Evolutionary conservation across 2,113 vertebrate genomes (phyloP).

Genomic region (Zeus faber): DNA sequence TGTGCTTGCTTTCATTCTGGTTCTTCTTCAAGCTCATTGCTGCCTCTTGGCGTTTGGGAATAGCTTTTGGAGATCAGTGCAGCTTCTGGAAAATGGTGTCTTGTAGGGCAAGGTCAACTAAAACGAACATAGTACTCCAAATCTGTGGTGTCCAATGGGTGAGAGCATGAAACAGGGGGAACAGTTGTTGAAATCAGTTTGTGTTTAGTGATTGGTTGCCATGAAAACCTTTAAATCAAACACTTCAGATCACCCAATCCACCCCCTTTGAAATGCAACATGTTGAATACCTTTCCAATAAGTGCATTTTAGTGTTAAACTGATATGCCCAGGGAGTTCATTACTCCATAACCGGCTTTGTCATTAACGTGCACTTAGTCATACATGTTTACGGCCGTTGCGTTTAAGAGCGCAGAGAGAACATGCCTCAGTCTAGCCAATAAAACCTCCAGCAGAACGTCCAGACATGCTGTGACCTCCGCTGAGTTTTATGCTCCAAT

Average conservation of each 20-base stretch:
- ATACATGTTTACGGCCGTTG: constrained; percentile 58
- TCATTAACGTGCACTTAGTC: constrained; percentile 65
- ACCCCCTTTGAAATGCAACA: too few relatives aligned
- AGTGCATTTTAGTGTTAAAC: constrained; percentile 27
- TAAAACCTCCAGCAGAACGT: constrained; percentile 58
- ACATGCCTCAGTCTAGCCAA: constrained; percentile 55
- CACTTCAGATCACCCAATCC: too few relatives aligned
- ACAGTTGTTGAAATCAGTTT: too few relatives aligned
- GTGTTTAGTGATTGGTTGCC: too few relatives aligned
- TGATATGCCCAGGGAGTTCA: constrained; percentile 42
- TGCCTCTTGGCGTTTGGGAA: constrained; percentile 19
- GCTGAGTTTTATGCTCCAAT: constrained; percentile 70
- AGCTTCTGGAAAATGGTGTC: too few relatives aligned
- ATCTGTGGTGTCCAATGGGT: too few relatives aligned
- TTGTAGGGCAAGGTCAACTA: too few relatives aligned
- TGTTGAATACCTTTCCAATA: too few relatives aligned
- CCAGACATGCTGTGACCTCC: constrained; percentile 59
- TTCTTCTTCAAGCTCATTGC: constrained; percentile 9
- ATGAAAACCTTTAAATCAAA: too few relatives aligned
- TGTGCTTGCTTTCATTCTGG: constrained; percentile 35
- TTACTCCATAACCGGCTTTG: constrained; percentile 43
- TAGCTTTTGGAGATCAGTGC: too few relatives aligned
- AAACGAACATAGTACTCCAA: too few relatives aligned
- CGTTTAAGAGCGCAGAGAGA: constrained; percentile 58
- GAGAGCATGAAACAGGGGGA: too few relatives aligned